A percentile compares a stretch with the other conserved stretches of the same genome.
Evolutionary conservation across 2,113 vertebrate genomes (phyloP).

Genomic region (Mirza zaza): DNA sequence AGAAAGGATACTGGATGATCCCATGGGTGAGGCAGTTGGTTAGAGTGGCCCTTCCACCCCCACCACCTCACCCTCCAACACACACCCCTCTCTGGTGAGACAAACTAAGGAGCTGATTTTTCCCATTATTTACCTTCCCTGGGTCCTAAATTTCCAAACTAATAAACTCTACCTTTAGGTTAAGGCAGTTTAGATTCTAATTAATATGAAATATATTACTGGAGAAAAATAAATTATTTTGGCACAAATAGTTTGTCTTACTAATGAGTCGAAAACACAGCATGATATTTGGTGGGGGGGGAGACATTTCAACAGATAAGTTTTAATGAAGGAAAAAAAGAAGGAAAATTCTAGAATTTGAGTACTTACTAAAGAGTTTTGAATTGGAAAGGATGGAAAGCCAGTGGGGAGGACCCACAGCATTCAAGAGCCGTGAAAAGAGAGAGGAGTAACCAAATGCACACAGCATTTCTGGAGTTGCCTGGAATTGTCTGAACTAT

Average conservation of each 20-base stretch:
- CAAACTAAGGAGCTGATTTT: not conserved
- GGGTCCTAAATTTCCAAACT: not conserved
- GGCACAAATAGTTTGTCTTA: slow-evolving; percentile 17
- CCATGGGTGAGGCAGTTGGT: slow-evolving; percentile 8
- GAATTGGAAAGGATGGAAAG: not conserved
- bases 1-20: slow-evolving; percentile 52
- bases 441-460: not conserved
- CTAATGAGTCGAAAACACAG: slow-evolving; percentile 39
- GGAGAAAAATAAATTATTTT: slow-evolving; percentile 14
- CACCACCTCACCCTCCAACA: not conserved
- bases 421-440: not conserved
- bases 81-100: not conserved
- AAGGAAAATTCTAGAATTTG: not conserved
- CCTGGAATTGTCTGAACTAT: not conserved
- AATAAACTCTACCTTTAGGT: not conserved
- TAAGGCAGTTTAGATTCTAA: not conserved
- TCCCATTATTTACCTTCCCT: not conserved
- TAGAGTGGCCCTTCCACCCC: not conserved
- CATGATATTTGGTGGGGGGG: not conserved
- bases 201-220: slow-evolving; percentile 4
- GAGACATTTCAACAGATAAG: slow-evolving; percentile 17
- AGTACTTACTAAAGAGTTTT: not conserved
- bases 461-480: not conserved
- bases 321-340: slow-evolving; percentile 19
- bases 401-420: not conserved